A percentile compares a stretch with the other conserved stretches of the same genome.
These are phyloP conservation scores for Luffia ferchaultella DNA, from an alignment of 2,888 invertebrate species.

Conservation along the genomic window DNA sequence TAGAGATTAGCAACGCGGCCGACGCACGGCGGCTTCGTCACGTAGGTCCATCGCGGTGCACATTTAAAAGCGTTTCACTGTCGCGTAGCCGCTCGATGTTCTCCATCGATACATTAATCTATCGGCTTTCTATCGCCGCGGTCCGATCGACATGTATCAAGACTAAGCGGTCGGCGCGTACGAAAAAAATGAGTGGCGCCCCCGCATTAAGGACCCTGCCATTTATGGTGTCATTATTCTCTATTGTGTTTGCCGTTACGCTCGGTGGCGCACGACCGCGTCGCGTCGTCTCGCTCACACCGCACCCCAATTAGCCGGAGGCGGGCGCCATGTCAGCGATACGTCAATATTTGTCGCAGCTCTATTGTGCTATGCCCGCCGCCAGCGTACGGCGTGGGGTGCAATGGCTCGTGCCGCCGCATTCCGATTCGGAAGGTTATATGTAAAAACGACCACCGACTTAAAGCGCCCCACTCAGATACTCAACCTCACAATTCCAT, in stretches of 20 bases:
- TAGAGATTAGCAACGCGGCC: slow-evolving; percentile 7
- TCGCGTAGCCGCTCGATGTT: not conserved
- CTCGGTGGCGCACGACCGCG: slow-evolving; percentile 17
- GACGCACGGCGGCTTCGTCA: slow-evolving; percentile 15
- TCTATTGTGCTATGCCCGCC: slow-evolving; percentile 6
- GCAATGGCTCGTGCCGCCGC: not conserved
- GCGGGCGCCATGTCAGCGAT: slow-evolving; percentile 3
- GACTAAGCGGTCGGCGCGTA: slow-evolving; percentile 21
- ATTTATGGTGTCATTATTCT: slow-evolving; percentile 45
- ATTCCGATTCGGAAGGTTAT: not conserved
- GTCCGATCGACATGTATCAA: too few species aligned
- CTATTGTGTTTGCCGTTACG: slow-evolving; percentile 20
- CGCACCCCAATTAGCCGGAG: slow-evolving; percentile 2
- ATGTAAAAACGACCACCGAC: not conserved
- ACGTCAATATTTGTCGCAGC: not conserved
- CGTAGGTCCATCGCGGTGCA: slow-evolving; percentile 8
- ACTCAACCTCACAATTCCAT: too few species aligned
- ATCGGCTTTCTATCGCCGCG: slow-evolving; percentile 11
- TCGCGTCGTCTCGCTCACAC: slow-evolving; percentile 18
- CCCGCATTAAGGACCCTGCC: slow-evolving; percentile 43
- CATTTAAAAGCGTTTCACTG: not conserved
- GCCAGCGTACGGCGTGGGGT: slow-evolving; percentile 7
- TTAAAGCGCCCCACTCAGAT: not conserved
- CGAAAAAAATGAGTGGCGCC: slow-evolving; percentile 47
- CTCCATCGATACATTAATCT: not conserved